Conservation (phyloP, 1,140 invertebrate species). For the Drosophila tsacasi region DNA sequence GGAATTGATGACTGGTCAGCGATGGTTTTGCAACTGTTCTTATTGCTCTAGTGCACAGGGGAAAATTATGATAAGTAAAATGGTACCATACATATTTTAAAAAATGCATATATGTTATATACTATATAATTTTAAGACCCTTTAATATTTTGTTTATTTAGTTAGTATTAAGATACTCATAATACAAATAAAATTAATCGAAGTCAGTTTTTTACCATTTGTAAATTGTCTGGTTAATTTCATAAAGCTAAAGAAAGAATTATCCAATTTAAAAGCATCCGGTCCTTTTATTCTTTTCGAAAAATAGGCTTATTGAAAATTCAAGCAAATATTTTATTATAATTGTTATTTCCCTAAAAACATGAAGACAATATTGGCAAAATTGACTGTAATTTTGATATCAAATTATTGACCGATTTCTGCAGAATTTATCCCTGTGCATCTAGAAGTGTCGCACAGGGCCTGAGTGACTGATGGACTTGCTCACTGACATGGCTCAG, state of each 20-base stretch:
- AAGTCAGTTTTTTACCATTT: neutral
- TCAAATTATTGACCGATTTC: constrained; percentile 2
- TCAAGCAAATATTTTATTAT: too few relatives aligned
- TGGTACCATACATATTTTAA: neutral
- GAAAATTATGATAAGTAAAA: neutral
- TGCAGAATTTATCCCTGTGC: constrained; percentile 11
- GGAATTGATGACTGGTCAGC: constrained; percentile 76
- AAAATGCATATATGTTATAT: neutral
- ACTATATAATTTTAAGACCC: neutral
- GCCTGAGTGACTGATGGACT: constrained; percentile 76
- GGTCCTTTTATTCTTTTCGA: too few relatives aligned
- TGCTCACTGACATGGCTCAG: constrained; percentile 54
- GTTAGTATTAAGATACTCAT: neutral
- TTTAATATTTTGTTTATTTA: too few relatives aligned
- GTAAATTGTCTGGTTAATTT: too few relatives aligned
- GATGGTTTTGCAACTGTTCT: constrained; percentile 50
- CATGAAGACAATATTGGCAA: too few relatives aligned
- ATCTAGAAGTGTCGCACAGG: constrained; percentile 58
- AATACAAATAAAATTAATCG: too few relatives aligned
- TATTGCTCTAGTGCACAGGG: constrained; percentile 15
- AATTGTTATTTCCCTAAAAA: too few relatives aligned
- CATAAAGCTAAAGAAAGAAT: neutral
- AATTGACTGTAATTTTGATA: too few relatives aligned
- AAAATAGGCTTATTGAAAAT: too few relatives aligned
- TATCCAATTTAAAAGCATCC: too few relatives aligned